Conservation (phyloP, 2,113 vertebrate species). For the Lampris megalopsis region DNA sequence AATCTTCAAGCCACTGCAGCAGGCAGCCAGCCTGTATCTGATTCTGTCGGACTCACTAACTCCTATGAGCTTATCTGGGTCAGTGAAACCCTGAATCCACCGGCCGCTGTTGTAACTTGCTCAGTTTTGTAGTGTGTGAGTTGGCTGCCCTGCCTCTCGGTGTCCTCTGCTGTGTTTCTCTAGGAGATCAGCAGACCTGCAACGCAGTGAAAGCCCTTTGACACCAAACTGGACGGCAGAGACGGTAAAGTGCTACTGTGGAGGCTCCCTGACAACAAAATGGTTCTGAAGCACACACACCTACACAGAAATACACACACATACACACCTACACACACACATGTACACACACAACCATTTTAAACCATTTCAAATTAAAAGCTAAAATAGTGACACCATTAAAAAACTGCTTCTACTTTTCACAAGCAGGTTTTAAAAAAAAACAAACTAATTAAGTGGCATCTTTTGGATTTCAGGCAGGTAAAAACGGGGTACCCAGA, state of each 20-base stretch:
- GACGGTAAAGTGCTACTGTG: slow-evolving; percentile 76
- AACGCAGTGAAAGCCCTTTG: slow-evolving; percentile 69
- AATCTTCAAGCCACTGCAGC: no score
- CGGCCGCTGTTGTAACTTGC: no score
- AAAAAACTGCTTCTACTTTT: slow-evolving; percentile 21
- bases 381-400: slow-evolving; percentile 43
- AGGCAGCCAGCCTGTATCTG: no score
- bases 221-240: slow-evolving; percentile 59
- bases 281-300: slow-evolving; percentile 65
- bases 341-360: no score
- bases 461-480: slow-evolving; percentile 51
- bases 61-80: no score
- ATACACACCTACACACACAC: slow-evolving; percentile 50
- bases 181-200: slow-evolving; percentile 56
- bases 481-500: slow-evolving; percentile 32
- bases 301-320: slow-evolving; percentile 20
- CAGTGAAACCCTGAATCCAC: not conserved
- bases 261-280: slow-evolving; percentile 75
- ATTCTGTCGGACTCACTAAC: no score
- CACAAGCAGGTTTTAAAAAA: slow-evolving; percentile 52
- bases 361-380: slow-evolving; percentile 23
- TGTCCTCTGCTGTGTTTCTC: slow-evolving; percentile 24
- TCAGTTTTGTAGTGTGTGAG: slow-evolving; percentile 13
- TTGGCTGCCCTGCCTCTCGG: slow-evolving; percentile 23
- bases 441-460: slow-evolving; percentile 58